A percentile compares a stretch with the other conserved stretches of the same genome.
Evolutionary conservation across 2,113 vertebrate genomes (phyloP).

Genomic region (Tinamus guttatus): DNA sequence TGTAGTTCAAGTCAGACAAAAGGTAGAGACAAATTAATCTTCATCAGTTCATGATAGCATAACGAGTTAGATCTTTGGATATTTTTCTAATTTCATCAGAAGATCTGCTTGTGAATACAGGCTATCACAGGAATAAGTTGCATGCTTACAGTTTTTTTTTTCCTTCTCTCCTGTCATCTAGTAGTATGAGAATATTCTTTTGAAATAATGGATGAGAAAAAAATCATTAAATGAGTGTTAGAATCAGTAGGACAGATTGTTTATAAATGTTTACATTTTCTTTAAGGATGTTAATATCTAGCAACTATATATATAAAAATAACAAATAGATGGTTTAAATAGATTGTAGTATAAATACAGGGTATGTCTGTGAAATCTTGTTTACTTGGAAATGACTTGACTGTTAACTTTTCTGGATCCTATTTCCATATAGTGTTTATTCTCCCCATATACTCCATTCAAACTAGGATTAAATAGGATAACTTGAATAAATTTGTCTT

Average conservation of each 20-base stretch:
- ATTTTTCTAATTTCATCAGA: background rate
- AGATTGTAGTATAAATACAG: background rate
- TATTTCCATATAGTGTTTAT: background rate
- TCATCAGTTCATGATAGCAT: accelerated
- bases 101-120: background rate
- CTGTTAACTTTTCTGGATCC: background rate
- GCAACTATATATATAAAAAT: background rate
- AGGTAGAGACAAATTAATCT: conserved; percentile 77
- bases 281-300: background rate
- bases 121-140: accelerated
- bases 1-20: conserved; percentile 95
- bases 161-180: background rate
- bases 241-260: background rate
- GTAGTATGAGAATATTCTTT: background rate
- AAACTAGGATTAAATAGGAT: background rate
- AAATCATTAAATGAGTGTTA: background rate
- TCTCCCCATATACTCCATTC: background rate
- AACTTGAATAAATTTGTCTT: background rate
- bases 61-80: background rate
- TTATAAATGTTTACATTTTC: background rate
- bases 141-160: background rate
- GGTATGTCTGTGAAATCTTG: background rate
- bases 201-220: background rate
- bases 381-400: background rate
- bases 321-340: background rate